Percentiles rank a stretch among this genome's conserved stretches.
phyloP scores from a whole-genome alignment of 1,140 invertebrate genomes.

The Episyrphus balteatus region DNA sequence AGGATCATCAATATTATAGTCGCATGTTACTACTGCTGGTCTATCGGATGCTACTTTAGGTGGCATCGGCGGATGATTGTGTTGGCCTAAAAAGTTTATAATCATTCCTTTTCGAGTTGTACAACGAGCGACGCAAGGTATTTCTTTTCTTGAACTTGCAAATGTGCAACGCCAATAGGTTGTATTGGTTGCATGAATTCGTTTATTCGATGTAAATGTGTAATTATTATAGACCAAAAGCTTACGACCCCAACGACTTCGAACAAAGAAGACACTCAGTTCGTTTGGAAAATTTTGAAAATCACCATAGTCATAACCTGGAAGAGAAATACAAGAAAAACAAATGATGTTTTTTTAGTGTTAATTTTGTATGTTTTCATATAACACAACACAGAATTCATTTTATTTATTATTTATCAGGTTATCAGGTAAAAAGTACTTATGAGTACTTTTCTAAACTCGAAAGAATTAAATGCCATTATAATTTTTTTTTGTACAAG shows the following conservation, averaged over 20 bases:
- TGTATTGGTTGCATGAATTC: background rate
- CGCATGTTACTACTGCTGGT: background rate
- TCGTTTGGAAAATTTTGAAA: too few species aligned
- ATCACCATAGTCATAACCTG: too few species aligned
- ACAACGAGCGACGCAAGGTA: background rate
- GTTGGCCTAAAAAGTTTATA: background rate
- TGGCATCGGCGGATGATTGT: slow-evolving; percentile 1
- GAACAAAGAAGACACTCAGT: background rate
- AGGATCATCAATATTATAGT: slow-evolving; percentile 1
- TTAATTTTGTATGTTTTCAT: too few species aligned
- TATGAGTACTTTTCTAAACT: too few species aligned
- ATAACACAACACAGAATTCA: too few species aligned
- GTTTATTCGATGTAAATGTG: background rate
- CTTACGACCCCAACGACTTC: background rate
- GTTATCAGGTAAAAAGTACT: too few species aligned
- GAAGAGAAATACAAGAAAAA: too few species aligned
- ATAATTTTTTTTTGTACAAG: too few species aligned
- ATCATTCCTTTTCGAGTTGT: background rate
- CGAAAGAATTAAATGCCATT: too few species aligned
- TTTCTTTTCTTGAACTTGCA: background rate
- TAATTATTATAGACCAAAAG: slow-evolving; percentile 1
- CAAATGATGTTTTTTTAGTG: too few species aligned
- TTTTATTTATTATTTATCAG: too few species aligned
- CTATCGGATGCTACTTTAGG: background rate
- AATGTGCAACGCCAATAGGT: slow-evolving; percentile 1